phyloP scores from a whole-genome alignment of 2,888 invertebrate species.

The Aricia artaxerxes region DNA sequence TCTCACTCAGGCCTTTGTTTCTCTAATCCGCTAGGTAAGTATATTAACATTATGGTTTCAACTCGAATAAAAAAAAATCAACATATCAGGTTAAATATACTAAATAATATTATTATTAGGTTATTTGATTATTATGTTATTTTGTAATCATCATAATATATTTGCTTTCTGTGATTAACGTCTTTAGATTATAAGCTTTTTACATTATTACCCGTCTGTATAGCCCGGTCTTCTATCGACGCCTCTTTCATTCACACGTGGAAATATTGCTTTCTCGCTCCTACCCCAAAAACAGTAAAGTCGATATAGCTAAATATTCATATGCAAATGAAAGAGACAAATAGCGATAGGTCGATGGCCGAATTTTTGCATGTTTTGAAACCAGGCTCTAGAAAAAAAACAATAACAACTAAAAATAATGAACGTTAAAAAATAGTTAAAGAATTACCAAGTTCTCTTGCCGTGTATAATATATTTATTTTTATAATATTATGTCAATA shows the following conservation, averaged over 20 bases:
- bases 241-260: too few species aligned
- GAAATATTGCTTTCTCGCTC: background rate
- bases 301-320: background rate
- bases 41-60: too few species aligned
- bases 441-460: background rate
- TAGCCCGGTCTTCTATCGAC: background rate
- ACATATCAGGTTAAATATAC: background rate
- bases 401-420: background rate
- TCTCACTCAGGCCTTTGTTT: too few species aligned
- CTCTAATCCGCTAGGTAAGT: too few species aligned
- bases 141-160: background rate
- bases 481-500: background rate
- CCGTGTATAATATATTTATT: background rate
- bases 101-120: background rate
- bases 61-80: constrained; percentile 6
- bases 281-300: background rate
- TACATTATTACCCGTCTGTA: background rate
- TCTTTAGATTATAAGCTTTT: background rate
- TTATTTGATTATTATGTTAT: background rate
- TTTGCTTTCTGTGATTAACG: constrained; percentile 15
- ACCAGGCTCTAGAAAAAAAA: background rate
- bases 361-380: background rate
- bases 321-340: background rate
- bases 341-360: background rate
- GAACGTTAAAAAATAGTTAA: background rate